phyloP scores from a whole-genome alignment of 1,140 invertebrate genomes.

The Brachionus koreanus region DNA sequence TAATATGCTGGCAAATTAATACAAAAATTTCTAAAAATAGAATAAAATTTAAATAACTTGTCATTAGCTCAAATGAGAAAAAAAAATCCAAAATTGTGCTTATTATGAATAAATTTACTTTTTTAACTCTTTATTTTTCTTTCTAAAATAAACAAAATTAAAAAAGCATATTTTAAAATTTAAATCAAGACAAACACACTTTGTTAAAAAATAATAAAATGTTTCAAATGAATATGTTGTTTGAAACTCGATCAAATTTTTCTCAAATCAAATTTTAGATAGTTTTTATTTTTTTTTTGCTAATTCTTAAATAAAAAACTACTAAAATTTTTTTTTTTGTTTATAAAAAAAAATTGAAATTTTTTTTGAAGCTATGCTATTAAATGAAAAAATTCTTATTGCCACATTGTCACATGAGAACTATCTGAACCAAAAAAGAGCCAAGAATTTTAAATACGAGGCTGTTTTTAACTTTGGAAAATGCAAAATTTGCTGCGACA shows the following conservation, averaged over 20 bases:
- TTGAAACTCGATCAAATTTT: too few species aligned
- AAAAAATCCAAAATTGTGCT: neutral
- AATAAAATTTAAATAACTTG: too few species aligned
- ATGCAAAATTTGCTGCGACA: slow-evolving; percentile 4
- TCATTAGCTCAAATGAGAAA: too few species aligned
- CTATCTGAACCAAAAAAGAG: neutral
- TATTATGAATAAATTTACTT: neutral
- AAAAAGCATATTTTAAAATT: neutral
- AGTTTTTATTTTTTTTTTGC: too few species aligned
- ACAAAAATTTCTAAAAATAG: too few species aligned
- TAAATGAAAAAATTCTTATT: neutral
- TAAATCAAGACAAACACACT: neutral
- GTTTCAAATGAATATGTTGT: too few species aligned
- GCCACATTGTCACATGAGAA: neutral
- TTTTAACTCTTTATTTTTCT: neutral
- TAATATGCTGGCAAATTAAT: neutral
- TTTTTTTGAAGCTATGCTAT: neutral
- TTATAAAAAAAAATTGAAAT: neutral
- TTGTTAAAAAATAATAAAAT: neutral
- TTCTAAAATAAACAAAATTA: neutral
- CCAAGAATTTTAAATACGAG: neutral
- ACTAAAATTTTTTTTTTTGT: neutral
- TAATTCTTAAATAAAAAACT: too few species aligned
- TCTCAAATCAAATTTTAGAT: too few species aligned
- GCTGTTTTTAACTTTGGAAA: neutral